Evolutionary conservation across 2,113 vertebrate genomes (phyloP), one percentile per base, ranked within the genome.

Genomic region (Calonectris borealis): DNA sequence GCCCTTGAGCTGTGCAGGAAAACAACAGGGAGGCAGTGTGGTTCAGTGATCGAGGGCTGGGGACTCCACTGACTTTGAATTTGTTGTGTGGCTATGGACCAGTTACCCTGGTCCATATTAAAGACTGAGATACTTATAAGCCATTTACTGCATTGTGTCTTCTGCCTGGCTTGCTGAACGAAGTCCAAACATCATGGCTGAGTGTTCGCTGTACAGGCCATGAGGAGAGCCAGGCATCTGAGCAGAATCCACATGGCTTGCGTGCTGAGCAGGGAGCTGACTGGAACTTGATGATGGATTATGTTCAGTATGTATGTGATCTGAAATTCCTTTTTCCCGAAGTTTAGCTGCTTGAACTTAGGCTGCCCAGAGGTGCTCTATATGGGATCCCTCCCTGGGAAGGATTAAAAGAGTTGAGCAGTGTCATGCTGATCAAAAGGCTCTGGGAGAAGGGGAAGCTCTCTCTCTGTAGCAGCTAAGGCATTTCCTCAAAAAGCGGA

Each of bases 41-140:
- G 11, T 16, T 66, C 44, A 48, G 31, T 46, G 49, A 26, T 16
- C 0, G 0, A 49, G 42, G 46, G 10, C 48, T 60, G 48, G 11
- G 15, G 5, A 16, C n/a, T 64, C 25, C 8, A 14, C 6, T 51
- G 60, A 16, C 17, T 55, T 60, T 26, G 38, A 19, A 34, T 62
- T 64, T 13, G 9, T 19, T 83, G 13, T 71, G 65, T 65, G 38
- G 40, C 70, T 61, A 0, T n/a, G n/a, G 24, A 64, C 18, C 6
- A 16, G 10, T 71, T 82, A 25, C 5, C n/a, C 25, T 27, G 12
- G 72, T 82, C 36, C 1, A 1, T 76, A 18, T 49, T 82, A 9
- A 87, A 55, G 69, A 25, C 15, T 81, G 51, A 64, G 60, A 9
- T 34, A 24, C 36, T 46, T 75, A 3, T 1, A 61, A 83, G 14